Percentiles rank a stretch among this genome's conserved stretches.
Evolutionary conservation across 1,140 invertebrate species (phyloP).

Genomic region (Adoxophyes honmai): DNA sequence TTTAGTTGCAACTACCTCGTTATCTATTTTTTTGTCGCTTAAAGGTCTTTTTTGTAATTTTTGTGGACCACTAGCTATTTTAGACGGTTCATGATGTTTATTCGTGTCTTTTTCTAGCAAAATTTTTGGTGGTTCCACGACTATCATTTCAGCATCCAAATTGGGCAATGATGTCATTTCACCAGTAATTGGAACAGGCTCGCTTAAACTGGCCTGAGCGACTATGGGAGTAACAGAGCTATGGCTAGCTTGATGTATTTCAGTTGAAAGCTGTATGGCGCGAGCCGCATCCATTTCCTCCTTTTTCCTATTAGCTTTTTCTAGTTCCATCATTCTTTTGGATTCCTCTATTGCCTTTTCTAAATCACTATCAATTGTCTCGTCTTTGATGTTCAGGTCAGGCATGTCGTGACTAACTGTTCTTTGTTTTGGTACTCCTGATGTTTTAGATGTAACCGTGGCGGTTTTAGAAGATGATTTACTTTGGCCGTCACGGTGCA

Average conservation of each 20-base stretch:
- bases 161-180: slow-evolving; percentile 64
- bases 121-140: slow-evolving; percentile 53
- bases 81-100: slow-evolving; percentile 38
- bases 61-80: slow-evolving; percentile 36
- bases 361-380: slow-evolving; percentile 70
- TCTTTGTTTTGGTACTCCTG: slow-evolving; percentile 51
- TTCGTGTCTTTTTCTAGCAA: slow-evolving; percentile 66
- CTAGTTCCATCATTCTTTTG: slow-evolving; percentile 70
- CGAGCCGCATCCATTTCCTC: slow-evolving; percentile 56
- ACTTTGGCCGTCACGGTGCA: slow-evolving; percentile 78
- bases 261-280: slow-evolving; percentile 50
- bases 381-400: slow-evolving; percentile 72
- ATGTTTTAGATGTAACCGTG: slow-evolving; percentile 37
- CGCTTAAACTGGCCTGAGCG: slow-evolving; percentile 24
- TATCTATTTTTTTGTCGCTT: slow-evolving; percentile 54
- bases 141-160: slow-evolving; percentile 68
- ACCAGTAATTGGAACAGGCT: slow-evolving; percentile 31
- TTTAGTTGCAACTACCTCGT: slow-evolving; percentile 40
- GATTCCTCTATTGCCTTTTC: slow-evolving; percentile 76
- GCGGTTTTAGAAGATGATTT: slow-evolving; percentile 53
- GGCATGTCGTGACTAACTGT: slow-evolving; percentile 73
- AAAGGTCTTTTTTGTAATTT: slow-evolving; percentile 63
- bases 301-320: slow-evolving; percentile 65
- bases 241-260: slow-evolving; percentile 57
- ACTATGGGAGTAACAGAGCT: slow-evolving; percentile 35